Conservation (phyloP, 2,113 vertebrate genomes). For the Dissostichus mawsoni region DNA sequence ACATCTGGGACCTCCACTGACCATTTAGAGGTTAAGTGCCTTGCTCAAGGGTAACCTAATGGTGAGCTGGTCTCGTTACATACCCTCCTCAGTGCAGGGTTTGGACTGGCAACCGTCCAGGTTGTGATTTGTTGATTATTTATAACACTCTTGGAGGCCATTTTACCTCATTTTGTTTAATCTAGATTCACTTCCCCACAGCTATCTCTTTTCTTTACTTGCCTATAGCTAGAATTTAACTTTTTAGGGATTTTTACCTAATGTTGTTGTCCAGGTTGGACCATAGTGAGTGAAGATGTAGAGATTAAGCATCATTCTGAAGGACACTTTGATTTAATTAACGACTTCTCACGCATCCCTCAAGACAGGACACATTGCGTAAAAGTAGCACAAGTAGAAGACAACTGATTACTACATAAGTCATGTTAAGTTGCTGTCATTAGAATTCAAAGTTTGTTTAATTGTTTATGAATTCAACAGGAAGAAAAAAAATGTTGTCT, state of each 20-base stretch:
- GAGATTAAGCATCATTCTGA: constrained; percentile 38
- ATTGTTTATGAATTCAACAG: background rate
- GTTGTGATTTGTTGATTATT: constrained; percentile 30
- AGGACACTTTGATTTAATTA: constrained; percentile 34
- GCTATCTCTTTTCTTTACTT: background rate
- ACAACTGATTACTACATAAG: too few species aligned
- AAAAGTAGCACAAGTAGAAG: background rate
- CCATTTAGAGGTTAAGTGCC: constrained; percentile 54
- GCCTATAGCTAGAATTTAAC: background rate
- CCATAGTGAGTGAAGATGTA: constrained; percentile 3
- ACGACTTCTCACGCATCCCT: constrained; percentile 46
- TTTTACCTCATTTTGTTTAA: background rate
- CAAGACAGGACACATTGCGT: constrained; percentile 22
- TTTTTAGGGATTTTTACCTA: constrained; percentile 3
- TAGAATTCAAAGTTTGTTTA: background rate
- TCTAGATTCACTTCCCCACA: background rate
- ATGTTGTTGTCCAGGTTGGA: constrained; percentile 1
- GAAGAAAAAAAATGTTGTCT: background rate
- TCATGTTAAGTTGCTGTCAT: too few species aligned
- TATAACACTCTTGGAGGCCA: background rate
- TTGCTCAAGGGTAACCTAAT: constrained; percentile 51
- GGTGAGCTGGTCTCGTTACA: constrained; percentile 40
- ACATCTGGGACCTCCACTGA: constrained; percentile 48
- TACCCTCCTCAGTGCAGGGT: constrained; percentile 23
- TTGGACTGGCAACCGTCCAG: constrained; percentile 29